phyloP scores from a whole-genome alignment of 30 jellyfish, hydroid and myxozoan species.

The Hydractinia symbiolongicarpus region DNA sequence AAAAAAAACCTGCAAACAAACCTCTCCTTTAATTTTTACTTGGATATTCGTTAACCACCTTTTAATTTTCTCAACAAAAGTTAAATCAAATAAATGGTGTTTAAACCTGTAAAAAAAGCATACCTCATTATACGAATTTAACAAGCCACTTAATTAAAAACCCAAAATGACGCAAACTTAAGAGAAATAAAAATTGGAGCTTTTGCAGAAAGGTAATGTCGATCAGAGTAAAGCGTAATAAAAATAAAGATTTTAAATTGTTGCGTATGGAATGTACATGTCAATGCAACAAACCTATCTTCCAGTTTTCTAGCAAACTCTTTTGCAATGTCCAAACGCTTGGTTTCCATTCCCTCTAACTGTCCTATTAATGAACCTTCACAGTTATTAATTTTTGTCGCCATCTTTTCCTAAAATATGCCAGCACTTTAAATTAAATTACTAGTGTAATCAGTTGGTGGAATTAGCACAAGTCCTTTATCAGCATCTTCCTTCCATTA shows the following conservation, averaged over 20 bases:
- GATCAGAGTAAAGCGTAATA: no score
- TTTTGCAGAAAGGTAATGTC: no score
- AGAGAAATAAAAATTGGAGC: no score
- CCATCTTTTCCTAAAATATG: conserved; percentile 57
- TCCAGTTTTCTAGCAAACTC: conserved; percentile 66
- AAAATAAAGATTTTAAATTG: no score
- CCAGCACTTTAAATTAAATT: neutral
- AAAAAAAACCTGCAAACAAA: conserved; percentile 3
- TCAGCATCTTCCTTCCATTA: neutral
- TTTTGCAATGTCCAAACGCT: conserved; percentile 70
- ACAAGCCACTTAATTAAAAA: no score
- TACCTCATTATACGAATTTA: neutral
- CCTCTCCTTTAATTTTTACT: conserved; percentile 77
- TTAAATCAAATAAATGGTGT: conserved; percentile 67
- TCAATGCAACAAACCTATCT: conserved; percentile 49
- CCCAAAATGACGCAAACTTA: no score
- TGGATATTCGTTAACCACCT: conserved; percentile 82
- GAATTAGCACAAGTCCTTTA: neutral
- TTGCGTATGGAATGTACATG: neutral
- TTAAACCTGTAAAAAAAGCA: conserved; percentile 45
- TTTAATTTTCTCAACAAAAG: conserved; percentile 67
- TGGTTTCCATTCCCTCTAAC: conserved; percentile 79
- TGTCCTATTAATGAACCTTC: conserved; percentile 79
- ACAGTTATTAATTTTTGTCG: conserved; percentile 60
- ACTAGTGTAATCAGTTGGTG: neutral